Base-by-base conservation (phyloP, 37 sponge, comb jelly and placozoan genomes). In the Amphimedon queenslandica region DNA sequence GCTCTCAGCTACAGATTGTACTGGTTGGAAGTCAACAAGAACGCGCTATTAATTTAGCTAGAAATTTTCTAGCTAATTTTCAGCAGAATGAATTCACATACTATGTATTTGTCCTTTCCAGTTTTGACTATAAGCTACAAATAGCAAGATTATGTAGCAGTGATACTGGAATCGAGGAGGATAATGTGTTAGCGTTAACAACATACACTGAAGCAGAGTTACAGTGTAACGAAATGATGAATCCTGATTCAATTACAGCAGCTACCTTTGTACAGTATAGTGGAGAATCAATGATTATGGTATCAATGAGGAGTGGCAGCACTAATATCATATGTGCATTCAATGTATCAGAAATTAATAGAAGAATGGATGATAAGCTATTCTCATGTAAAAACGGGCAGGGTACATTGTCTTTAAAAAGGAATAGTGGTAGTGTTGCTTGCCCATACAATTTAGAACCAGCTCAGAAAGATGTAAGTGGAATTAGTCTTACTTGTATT, bases 391-490 rank as follows among this genome's bases (percentile, higher is more conserved):
- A n/a, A 5, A 60, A 60, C 21, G 61, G 61, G 8, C 8, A n/a
- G 5, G 61, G 61, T 6, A n/a, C 5, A n/a, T 25, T 25, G 23
- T n/a, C 8, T 60, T 60, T 60, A 60, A n/a, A 25, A n/a, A 60
- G 61, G 27, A 5, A n/a, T 25, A n/a, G n/a, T n/a, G 61, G 61
- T n/a, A 11, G 5, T 60, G 27, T 6, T 25, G 21, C 23, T 25
- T 60, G 61, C 21, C 61, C 61, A 25, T 6, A 5, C 5, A 25
- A 25, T 6, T 60, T 60, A 5, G 5, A 6, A 25, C 61, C 21
- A 60, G 27, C 5, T 60, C 61, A 60, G 28, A 60, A 60, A 60
- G 61, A 60, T 11, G 61, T n/a, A n/a, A 60, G 61, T n/a, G n/a
- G n/a, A n/a, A n/a, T n/a, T n/a, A n/a, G n/a, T n/a, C n/a, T n/a